Base-by-base conservation (phyloP, 2,113 vertebrate species). In the Nyctibius bracteatus region DNA sequence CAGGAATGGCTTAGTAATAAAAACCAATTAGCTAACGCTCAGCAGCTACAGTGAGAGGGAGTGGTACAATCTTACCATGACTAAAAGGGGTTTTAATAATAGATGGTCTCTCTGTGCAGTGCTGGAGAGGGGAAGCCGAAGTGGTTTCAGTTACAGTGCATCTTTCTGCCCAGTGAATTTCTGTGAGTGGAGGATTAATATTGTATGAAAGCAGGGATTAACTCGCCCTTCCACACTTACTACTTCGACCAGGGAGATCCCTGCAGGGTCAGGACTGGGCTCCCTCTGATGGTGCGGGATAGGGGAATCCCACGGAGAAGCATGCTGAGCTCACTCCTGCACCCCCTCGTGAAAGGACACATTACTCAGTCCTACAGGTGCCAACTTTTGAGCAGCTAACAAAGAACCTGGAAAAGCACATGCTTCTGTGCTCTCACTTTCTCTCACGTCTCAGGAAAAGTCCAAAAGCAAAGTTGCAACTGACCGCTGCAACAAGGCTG, bases 51-150 rank as follows among this genome's bases (percentile, higher is more conserved):
- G 93, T 88, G 78, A 96, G 96, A 95, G 90, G 93, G 87, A 97
- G 82, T 93, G 90, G 87, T 95, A 94, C 92, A 94, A 96, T 97
- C 96, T 97, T 79, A 90, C 82, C 91, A 97, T 63, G 12, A 97
- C 97, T 98, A 98, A 98, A 97, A 97, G 94, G 63, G 68, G 41
- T 94, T 97, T 98, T 92, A 98, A 98, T 98, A 98, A 98, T 98
- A 97, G 82, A 98, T 98, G 63, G 66, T 52, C 66, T 97, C 88
- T 94, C 87, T 96, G 68, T 92, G 80, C 92, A 86, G 65, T 85
- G 63, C 80, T 91, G 54, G 65, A 90, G 72, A 86, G 82, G 91
- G 77, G 94, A 94, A 93, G 86, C 37, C 46, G 24, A 92, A 98
- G 86, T 96, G 78, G 89, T 95, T 97, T 97, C 94, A 94, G 81